Base-by-base conservation (phyloP, 2,113 vertebrate species). In the Oriolus oriolus region DNA sequence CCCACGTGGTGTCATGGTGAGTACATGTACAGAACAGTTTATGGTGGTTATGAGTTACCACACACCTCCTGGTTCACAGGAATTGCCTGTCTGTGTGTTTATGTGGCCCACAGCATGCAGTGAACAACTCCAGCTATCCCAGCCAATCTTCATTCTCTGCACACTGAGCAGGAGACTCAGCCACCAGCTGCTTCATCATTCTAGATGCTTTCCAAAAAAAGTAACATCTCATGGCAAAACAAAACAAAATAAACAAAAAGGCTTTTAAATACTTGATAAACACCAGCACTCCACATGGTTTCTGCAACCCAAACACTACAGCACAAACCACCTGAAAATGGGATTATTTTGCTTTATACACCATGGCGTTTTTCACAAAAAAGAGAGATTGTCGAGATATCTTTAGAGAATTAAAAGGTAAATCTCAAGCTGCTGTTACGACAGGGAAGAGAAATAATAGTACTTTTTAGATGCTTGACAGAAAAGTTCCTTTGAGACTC, bases 401-500 rank as follows among this genome's bases (percentile, higher is more conserved):
- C 71, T 92, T 73, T 27, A 71, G 77, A 52, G 84, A 89, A n/a
- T 53, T 87, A 54, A 59, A 89, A 71, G n/a, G 42, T 50, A 83
- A 81, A 94, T 84, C 78, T 44, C 0, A 1, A 91, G 42, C 79
- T 96, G 85, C 86, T 69, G 61, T 68, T 93, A 61, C 42, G 27
- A 70, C 16, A 56, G 21, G 33, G 57, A 88, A 87, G 47, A 87
- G 47, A 95, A 96, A 81, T 70, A 90, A 68, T 7, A 2, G 44
- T 74, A 84, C 44, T 79, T 91, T 77, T 64, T 52, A 88, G 66
- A 56, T 56, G 68, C 78, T 56, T 90, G 78, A 85, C 68, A 75
- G 84, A 57, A 60, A 92, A 91, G 95, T 68, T 89, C 89, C 90
- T 96, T 90, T 93, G 97, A 91, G 92, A 93, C 57, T 49, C 84